Evolutionary conservation across 2,888 invertebrate genomes (phyloP).

Genomic region (Tryphoninae sp.): DNA sequence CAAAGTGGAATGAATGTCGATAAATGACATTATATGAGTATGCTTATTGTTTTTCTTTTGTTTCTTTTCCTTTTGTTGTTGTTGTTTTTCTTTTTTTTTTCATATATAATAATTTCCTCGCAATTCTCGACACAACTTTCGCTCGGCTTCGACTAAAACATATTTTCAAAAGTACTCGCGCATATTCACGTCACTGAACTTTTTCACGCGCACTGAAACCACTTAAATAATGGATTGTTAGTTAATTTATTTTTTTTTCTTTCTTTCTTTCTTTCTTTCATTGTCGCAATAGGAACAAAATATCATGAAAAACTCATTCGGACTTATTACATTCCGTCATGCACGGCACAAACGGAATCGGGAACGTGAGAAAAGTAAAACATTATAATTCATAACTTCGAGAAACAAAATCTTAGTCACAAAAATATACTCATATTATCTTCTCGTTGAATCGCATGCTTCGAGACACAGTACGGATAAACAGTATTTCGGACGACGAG

Average conservation of each 20-base stretch:
- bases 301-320: neutral
- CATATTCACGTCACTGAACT: conserved; percentile 28
- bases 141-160: conserved; percentile 40
- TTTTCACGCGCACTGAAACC: conserved; percentile 23
- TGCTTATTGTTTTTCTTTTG: conserved; percentile 62
- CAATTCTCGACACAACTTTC: conserved; percentile 47
- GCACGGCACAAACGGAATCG: too few species aligned
- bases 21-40: conserved; percentile 70
- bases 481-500: conserved; percentile 36
- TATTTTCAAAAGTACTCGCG: conserved; percentile 47
- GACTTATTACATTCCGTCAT: neutral
- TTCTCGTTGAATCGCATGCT: neutral
- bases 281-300: neutral
- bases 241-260: neutral
- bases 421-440: conserved; percentile 44
- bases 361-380: conserved; percentile 4
- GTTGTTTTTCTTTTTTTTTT: conserved; percentile 54
- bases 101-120: conserved; percentile 29
- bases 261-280: neutral
- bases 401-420: conserved; percentile 22
- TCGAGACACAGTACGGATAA: conserved; percentile 43
- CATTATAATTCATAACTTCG: neutral
- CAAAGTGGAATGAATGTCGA: conserved; percentile 77
- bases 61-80: conserved; percentile 63
- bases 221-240: conserved; percentile 14